Evolutionary conservation across 2,888 invertebrate genomes (phyloP).

Genomic region (Pediacus dermestoides): DNA sequence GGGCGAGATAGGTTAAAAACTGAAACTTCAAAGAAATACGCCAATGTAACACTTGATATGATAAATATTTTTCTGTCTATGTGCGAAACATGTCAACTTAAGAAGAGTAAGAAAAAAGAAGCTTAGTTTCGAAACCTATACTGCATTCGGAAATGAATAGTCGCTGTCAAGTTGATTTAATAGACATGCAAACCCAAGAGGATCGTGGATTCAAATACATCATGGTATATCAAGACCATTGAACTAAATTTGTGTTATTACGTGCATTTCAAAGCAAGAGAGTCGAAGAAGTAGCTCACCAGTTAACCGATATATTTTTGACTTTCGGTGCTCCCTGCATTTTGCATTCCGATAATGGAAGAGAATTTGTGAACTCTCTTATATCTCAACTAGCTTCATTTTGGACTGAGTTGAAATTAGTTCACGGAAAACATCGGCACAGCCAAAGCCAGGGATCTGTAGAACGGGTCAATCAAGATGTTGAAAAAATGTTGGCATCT

Average conservation of each 20-base stretch:
- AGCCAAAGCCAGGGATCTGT: too few relatives aligned
- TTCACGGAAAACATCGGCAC: conserved; percentile 42
- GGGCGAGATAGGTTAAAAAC: conserved; percentile 31
- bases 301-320: conserved; percentile 42
- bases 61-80: conserved; percentile 11
- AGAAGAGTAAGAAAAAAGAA: conserved; percentile 14
- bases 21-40: conserved; percentile 30
- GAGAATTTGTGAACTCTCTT: too few relatives aligned
- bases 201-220: conserved; percentile 42
- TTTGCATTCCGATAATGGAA: too few relatives aligned
- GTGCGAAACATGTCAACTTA: conserved; percentile 15
- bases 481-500: too few relatives aligned
- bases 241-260: conserved; percentile 44
- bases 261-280: conserved; percentile 38
- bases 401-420: too few relatives aligned
- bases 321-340: conserved; percentile 45
- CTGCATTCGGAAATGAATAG: conserved; percentile 29
- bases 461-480: too few relatives aligned
- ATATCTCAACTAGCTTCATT: too few relatives aligned
- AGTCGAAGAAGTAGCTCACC: conserved; percentile 40
- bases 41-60: conserved; percentile 31
- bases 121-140: conserved; percentile 23
- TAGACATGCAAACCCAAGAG: conserved; percentile 39
- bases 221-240: conserved; percentile 42
- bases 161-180: conserved; percentile 43